Conservation (phyloP, 2,888 invertebrate species). For the Agriopis leucophaearia region DNA sequence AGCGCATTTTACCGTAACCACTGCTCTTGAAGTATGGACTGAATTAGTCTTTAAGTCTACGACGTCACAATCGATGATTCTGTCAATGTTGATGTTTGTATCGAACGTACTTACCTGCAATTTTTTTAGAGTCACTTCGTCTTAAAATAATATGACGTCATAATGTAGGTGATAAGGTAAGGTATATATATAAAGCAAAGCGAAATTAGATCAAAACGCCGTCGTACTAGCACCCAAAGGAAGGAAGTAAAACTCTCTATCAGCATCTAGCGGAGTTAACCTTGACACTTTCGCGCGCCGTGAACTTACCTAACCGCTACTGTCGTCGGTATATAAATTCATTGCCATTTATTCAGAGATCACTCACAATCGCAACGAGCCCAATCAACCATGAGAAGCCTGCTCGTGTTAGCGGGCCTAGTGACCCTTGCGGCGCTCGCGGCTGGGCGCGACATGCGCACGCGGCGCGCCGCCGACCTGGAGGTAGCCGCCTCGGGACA, state of each 20-base stretch:
- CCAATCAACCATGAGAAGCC: constrained; percentile 63
- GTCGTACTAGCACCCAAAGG: constrained; percentile 9
- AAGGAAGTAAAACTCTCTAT: constrained; percentile 39
- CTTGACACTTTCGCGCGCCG: constrained; percentile 60
- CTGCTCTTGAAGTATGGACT: too few species aligned
- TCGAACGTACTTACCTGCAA: too few species aligned
- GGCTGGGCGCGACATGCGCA: constrained; percentile 79
- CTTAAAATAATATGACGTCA: neutral
- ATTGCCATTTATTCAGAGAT: constrained; percentile 56
- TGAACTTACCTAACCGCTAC: constrained; percentile 60
- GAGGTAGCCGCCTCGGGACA: constrained; percentile 78
- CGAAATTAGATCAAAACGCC: constrained; percentile 13
- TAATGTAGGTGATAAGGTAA: neutral
- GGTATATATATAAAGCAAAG: constrained; percentile 3
- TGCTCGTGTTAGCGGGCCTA: constrained; percentile 69
- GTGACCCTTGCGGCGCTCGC: constrained; percentile 78
- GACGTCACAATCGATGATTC: too few species aligned
- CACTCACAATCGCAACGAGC: constrained; percentile 57
- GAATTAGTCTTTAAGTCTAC: too few species aligned
- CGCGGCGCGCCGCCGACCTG: constrained; percentile 79
- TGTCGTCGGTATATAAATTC: constrained; percentile 68
- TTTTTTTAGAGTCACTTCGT: too few species aligned
- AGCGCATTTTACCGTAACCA: too few species aligned
- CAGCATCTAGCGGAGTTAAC: constrained; percentile 47
- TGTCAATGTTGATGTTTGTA: too few species aligned